Conservation (phyloP, 2,888 invertebrate species). For the Drosophila longiperda region DNA sequence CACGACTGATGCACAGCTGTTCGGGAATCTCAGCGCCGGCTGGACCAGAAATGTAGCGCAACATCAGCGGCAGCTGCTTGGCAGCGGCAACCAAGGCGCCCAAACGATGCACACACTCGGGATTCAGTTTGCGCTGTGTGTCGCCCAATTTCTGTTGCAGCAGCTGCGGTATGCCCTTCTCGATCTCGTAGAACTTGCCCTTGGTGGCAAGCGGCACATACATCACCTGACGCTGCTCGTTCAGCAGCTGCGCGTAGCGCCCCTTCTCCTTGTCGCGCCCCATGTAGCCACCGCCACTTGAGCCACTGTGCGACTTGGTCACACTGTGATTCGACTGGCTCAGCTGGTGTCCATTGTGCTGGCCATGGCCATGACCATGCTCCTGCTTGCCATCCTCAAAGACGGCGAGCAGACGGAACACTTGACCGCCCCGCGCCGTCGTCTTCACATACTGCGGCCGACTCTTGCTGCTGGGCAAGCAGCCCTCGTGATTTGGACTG, state of each 20-base stretch:
- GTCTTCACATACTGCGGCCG: conserved; percentile 88
- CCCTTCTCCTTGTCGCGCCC: conserved; percentile 85
- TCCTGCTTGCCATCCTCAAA: conserved; percentile 89
- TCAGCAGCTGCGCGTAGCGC: conserved; percentile 90
- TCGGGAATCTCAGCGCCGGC: conserved; percentile 83
- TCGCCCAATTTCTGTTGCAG: conserved; percentile 83
- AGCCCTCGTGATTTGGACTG: conserved; percentile 78
- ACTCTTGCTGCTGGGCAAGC: conserved; percentile 73
- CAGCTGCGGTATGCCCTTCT: conserved; percentile 86
- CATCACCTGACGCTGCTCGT: conserved; percentile 90
- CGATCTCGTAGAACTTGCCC: conserved; percentile 90
- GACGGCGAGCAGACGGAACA: conserved; percentile 90
- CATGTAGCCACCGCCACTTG: conserved; percentile 53
- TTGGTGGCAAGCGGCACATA: conserved; percentile 91
- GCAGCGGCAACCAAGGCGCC: conserved; percentile 80
- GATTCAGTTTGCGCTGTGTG: conserved; percentile 81
- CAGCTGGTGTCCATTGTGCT: conserved; percentile 34
- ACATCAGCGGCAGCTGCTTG: conserved; percentile 81
- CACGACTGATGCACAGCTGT: conserved; percentile 81
- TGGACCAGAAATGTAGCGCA: conserved; percentile 84
- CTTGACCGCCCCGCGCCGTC: conserved; percentile 90
- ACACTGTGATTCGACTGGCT: conserved; percentile 29
- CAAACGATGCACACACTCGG: conserved; percentile 84
- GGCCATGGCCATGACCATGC: conserved; percentile 29
- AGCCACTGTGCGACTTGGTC: conserved; percentile 37